A percentile compares a stretch with the other conserved stretches of the same genome.
These are phyloP conservation scores for Chamaetylas fuelleborni DNA, from an alignment of 2,113 vertebrate species.

Conservation along the genomic window DNA sequence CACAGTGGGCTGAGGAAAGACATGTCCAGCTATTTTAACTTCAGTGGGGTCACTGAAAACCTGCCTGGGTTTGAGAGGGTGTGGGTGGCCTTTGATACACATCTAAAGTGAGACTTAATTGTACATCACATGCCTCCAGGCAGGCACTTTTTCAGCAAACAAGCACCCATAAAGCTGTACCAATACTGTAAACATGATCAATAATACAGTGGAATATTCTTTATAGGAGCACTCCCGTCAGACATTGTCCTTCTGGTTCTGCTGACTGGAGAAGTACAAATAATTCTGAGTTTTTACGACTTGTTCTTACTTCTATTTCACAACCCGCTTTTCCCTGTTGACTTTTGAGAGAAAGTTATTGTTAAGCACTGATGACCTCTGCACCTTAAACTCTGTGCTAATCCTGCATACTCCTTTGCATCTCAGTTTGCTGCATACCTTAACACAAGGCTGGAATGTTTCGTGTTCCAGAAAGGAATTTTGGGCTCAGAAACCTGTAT, in stretches of 20 bases:
- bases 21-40: background rate
- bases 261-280: background rate
- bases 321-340: constrained; percentile 11
- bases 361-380: constrained; percentile 40
- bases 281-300: background rate
- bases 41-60: background rate
- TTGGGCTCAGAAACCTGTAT: constrained; percentile 27
- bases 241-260: background rate
- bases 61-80: background rate
- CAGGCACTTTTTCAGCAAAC: background rate
- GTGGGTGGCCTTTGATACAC: constrained; percentile 45
- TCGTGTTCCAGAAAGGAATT: constrained; percentile 45
- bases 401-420: constrained; percentile 23
- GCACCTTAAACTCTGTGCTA: constrained; percentile 37
- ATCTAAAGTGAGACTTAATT: background rate
- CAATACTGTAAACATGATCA: background rate
- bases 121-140: background rate
- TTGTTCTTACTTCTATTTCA: constrained; percentile 20
- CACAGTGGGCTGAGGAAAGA: background rate
- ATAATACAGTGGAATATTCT: background rate
- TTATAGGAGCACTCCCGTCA: background rate
- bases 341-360: constrained; percentile 26
- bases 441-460: background rate
- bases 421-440: constrained; percentile 27
- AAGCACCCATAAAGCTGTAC: background rate